Conservation (phyloP, 2,797 vertebrate genomes). For the Bucorvus abyssinicus region DNA sequence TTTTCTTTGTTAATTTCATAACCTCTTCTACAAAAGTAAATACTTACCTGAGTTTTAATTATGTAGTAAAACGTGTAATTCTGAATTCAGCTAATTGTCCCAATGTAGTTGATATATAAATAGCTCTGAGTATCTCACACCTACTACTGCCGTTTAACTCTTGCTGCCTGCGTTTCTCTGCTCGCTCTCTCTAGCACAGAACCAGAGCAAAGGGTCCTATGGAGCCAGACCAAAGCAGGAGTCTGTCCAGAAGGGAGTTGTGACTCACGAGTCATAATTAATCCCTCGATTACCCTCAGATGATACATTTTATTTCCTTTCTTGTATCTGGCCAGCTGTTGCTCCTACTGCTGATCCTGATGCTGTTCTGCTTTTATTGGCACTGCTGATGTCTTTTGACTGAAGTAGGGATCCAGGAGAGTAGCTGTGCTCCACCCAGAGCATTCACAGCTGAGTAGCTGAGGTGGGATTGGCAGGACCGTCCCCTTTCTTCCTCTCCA, state of each 20-base stretch:
- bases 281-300: conserved; percentile 57
- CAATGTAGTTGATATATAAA: not conserved
- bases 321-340: conserved; percentile 56
- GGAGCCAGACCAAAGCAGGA: conserved; percentile 49
- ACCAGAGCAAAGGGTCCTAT: conserved; percentile 38
- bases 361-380: conserved; percentile 43
- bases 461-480: not conserved
- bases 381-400: not conserved
- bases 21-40: not conserved
- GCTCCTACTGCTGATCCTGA: conserved; percentile 38
- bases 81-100: not conserved
- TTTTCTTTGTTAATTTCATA: not conserved
- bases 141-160: not conserved
- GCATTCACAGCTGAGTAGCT: not conserved
- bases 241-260: conserved; percentile 28
- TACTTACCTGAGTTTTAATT: conserved; percentile 18
- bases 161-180: conserved; percentile 8
- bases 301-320: conserved; percentile 54
- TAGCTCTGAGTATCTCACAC: not conserved
- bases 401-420: not conserved
- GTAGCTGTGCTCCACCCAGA: not conserved
- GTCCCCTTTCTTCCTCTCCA: not conserved
- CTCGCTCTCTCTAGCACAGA: not conserved
- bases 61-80: not conserved
- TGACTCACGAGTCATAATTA: conserved; percentile 53